Percentiles rank a stretch among this genome's conserved stretches.
phyloP scores from a whole-genome alignment of 2,797 vertebrate genomes.

The Eulemur coronatus region DNA sequence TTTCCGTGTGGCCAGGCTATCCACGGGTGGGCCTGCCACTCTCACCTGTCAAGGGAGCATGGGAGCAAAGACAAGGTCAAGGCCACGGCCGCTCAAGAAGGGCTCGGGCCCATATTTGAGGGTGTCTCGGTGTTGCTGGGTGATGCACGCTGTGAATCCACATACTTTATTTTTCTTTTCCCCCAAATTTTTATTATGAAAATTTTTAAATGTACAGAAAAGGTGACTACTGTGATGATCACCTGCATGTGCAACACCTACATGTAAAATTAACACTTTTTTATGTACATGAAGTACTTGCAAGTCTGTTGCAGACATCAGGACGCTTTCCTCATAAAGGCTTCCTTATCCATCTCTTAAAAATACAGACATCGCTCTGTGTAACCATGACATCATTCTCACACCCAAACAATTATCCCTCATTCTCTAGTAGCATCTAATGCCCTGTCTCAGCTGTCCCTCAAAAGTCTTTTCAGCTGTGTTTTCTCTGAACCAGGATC shows the following conservation, averaged over 20 bases:
- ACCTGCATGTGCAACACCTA: neutral
- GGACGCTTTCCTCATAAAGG: neutral
- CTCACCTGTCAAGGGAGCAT: accelerated
- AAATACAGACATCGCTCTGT: neutral
- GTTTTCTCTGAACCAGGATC: neutral
- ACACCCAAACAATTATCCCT: neutral
- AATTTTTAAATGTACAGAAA: neutral
- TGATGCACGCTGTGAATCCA: neutral
- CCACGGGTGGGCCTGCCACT: accelerated
- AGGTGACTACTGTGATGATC: neutral
- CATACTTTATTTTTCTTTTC: neutral
- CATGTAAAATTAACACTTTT: neutral
- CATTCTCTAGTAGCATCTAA: neutral
- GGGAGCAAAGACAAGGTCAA: neutral
- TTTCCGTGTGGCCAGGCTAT: neutral
- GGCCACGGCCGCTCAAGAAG: neutral
- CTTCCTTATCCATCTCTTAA: neutral
- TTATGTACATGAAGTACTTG: neutral
- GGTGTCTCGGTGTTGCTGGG: neutral
- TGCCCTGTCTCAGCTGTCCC: neutral
- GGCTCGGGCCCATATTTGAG: neutral
- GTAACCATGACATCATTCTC: neutral
- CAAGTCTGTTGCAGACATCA: neutral
- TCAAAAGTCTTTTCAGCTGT: neutral
- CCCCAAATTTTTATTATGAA: neutral